phyloP scores from a whole-genome alignment of 2,888 invertebrate genomes.

The Melanostoma scalare region DNA sequence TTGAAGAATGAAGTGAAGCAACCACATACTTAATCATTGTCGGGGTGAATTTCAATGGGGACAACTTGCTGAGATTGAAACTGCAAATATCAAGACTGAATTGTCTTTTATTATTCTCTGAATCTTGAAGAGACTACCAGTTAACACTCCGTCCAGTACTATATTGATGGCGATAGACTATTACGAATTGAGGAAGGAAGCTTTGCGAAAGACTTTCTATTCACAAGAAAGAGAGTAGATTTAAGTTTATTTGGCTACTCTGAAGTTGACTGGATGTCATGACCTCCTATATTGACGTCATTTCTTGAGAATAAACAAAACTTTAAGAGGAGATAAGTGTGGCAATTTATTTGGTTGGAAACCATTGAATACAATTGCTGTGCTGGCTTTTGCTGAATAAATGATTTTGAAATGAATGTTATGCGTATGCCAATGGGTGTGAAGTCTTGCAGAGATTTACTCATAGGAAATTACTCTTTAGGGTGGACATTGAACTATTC shows the following conservation, averaged over 20 bases:
- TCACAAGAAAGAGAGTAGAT: neutral
- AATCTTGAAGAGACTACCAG: constrained; percentile 1
- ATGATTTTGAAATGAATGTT: neutral
- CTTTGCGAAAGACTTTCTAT: too few species aligned
- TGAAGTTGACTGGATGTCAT: constrained; percentile 21
- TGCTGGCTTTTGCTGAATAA: neutral
- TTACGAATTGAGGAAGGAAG: too few species aligned
- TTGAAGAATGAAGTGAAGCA: neutral
- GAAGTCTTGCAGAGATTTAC: too few species aligned
- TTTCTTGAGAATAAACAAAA: neutral
- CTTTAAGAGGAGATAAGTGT: neutral
- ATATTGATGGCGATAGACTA: too few species aligned
- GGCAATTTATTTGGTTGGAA: constrained; percentile 27
- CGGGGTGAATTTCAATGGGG: constrained; percentile 17
- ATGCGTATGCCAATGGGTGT: too few species aligned
- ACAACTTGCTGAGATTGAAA: constrained; percentile 5
- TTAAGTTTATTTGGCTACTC: neutral
- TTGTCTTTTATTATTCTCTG: constrained; percentile 5
- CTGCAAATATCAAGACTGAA: constrained; percentile 7
- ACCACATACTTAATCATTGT: constrained; percentile 11
- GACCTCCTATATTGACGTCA: neutral
- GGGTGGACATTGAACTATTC: too few species aligned
- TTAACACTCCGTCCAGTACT: too few species aligned
- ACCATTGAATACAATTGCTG: constrained; percentile 36
- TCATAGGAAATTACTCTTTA: too few species aligned